phyloP scores from a whole-genome alignment of 2,888 invertebrate genomes.

The Dascillus cervinus region DNA sequence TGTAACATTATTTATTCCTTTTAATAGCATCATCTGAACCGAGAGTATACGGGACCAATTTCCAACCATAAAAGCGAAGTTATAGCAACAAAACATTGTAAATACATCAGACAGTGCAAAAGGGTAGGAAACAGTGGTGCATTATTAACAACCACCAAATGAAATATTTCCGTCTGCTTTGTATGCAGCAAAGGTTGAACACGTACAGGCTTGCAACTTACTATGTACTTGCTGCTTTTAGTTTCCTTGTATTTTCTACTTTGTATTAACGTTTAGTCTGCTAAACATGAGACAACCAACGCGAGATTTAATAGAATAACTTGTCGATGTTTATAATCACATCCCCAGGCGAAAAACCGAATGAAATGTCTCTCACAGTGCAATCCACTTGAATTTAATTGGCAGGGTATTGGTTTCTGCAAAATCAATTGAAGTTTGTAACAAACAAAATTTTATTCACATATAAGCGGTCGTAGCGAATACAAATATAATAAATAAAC shows the following conservation, averaged over 20 bases:
- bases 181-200: constrained; percentile 1
- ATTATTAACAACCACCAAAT: constrained; percentile 10
- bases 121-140: constrained; percentile 6
- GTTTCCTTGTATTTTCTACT: constrained; percentile 4
- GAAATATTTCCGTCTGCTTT: constrained; percentile 9
- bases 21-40: neutral
- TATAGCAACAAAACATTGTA: constrained; percentile 5
- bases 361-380: no score
- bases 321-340: no score
- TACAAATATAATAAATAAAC: no score
- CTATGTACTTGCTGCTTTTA: constrained; percentile 2
- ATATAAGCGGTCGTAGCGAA: no score
- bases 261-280: no score
- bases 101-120: constrained; percentile 8
- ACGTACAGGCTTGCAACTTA: constrained; percentile 1
- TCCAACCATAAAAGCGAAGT: constrained; percentile 4
- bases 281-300: no score
- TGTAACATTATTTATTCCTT: constrained; percentile 6
- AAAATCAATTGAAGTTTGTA: no score
- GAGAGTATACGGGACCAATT: constrained; percentile 5
- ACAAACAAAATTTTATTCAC: no score
- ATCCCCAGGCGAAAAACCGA: no score
- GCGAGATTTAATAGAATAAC: no score
- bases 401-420: no score
- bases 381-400: no score